Percentiles rank a stretch among this genome's conserved stretches.
Conservation (phyloP, 2,888 invertebrate species). For the Belgica antarctica region DNA sequence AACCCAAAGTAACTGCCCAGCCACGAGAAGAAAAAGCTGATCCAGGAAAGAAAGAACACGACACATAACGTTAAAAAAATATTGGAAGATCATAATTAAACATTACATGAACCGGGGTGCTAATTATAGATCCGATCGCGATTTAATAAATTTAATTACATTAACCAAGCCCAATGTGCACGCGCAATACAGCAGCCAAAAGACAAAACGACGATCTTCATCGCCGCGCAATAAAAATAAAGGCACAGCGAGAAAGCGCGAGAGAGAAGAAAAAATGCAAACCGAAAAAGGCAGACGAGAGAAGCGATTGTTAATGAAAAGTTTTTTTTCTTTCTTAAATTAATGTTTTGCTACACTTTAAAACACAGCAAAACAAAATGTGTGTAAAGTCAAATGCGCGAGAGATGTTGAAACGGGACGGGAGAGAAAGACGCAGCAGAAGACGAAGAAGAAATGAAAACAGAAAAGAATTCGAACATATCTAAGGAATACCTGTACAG, state of each 20-base stretch:
- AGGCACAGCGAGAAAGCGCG: background rate
- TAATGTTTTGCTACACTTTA: constrained; percentile 39
- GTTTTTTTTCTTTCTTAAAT: constrained; percentile 18
- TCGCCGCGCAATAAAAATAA: background rate
- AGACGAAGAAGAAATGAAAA: background rate
- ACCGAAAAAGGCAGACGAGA: constrained; percentile 21
- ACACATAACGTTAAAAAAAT: background rate
- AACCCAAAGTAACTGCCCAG: background rate
- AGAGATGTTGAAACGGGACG: too few species aligned
- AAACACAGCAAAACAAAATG: constrained; percentile 25
- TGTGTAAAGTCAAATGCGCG: too few species aligned
- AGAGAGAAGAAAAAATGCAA: background rate
- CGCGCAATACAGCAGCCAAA: background rate
- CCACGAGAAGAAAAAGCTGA: too few species aligned
- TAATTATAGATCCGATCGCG: background rate
- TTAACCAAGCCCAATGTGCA: background rate
- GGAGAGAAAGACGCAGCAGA: background rate
- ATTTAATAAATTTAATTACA: background rate
- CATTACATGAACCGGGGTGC: background rate
- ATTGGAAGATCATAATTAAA: background rate
- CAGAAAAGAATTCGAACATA: background rate
- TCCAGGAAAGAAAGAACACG: background rate
- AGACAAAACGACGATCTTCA: background rate
- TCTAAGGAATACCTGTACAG: too few species aligned
- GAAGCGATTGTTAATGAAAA: constrained; percentile 28